Evolutionary conservation across 2,113 vertebrate genomes (phyloP).

Genomic region (Micromys minutus): DNA sequence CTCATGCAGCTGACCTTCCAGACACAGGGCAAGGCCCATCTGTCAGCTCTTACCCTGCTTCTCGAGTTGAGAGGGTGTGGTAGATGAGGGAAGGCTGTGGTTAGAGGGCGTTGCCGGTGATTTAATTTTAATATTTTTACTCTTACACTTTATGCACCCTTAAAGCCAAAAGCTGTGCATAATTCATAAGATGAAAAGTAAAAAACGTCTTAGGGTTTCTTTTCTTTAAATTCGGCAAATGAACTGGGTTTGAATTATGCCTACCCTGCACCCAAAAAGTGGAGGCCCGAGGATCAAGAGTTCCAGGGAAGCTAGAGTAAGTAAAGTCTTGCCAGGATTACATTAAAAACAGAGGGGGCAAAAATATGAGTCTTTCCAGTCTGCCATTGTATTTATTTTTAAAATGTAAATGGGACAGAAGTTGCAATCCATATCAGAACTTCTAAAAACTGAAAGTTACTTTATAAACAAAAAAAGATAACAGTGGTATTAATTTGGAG

Average conservation of each 20-base stretch:
- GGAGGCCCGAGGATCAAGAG: background rate
- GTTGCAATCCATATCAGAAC: conserved; percentile 19
- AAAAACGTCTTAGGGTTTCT: background rate
- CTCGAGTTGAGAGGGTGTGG: conserved; percentile 37
- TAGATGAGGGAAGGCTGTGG: conserved; percentile 65
- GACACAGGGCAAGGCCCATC: conserved; percentile 65
- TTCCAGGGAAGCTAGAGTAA: background rate
- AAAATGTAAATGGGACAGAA: conserved; percentile 39
- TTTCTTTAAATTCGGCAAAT: background rate
- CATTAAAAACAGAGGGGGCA: no score
- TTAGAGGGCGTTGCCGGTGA: conserved; percentile 62
- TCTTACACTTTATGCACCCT: conserved; percentile 50
- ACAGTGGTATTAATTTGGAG: background rate
- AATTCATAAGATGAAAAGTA: conserved; percentile 4
- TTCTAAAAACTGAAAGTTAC: conserved; percentile 48
- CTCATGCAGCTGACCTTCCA: conserved; percentile 69
- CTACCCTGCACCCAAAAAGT: background rate
- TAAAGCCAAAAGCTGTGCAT: conserved; percentile 17
- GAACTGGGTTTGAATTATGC: background rate
- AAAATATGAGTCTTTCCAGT: background rate
- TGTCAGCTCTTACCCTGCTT: conserved; percentile 64
- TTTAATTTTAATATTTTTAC: conserved; percentile 68
- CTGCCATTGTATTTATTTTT: background rate
- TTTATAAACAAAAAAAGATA: conserved; percentile 22
- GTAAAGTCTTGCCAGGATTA: background rate